Evolutionary conservation across 2,888 invertebrate species (phyloP).

Genomic region (Piscicola geometra): DNA sequence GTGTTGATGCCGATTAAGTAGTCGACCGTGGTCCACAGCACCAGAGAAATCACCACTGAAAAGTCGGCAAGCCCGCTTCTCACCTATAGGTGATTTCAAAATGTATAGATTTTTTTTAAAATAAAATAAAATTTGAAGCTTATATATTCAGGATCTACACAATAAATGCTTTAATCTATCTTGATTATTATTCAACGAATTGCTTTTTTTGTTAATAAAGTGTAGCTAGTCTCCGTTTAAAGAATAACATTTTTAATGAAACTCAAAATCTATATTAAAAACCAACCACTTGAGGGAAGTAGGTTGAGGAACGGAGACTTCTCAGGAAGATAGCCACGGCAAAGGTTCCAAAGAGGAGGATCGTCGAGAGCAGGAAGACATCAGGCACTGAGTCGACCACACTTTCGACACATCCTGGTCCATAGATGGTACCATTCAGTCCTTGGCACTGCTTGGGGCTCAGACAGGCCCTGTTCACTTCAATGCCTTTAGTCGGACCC

Average conservation of each 20-base stretch:
- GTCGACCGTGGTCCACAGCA: constrained; percentile 80
- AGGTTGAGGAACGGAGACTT: constrained; percentile 82
- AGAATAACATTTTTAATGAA: no score
- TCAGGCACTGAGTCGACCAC: constrained; percentile 58
- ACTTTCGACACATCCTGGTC: neutral
- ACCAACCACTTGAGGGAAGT: constrained; percentile 80
- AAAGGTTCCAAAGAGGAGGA: constrained; percentile 86
- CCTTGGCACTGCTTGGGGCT: neutral
- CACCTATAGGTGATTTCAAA: constrained; percentile 42
- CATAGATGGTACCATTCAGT: neutral
- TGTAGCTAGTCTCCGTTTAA: no score
- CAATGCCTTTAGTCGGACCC: neutral
- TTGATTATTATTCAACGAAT: no score
- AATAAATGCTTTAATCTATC: no score
- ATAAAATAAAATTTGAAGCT: no score
- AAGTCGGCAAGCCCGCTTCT: constrained; percentile 44
- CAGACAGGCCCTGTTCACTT: constrained; percentile 6
- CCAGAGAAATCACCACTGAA: constrained; percentile 87
- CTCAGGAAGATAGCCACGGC: constrained; percentile 79
- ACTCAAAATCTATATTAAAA: no score
- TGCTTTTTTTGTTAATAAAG: no score
- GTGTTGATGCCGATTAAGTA: constrained; percentile 75
- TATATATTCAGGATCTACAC: no score
- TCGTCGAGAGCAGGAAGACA: constrained; percentile 86
- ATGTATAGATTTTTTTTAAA: no score